Percentiles rank a stretch among this genome's conserved stretches.
Conservation (phyloP, 2,888 invertebrate genomes). For the Atrina japonica region DNA sequence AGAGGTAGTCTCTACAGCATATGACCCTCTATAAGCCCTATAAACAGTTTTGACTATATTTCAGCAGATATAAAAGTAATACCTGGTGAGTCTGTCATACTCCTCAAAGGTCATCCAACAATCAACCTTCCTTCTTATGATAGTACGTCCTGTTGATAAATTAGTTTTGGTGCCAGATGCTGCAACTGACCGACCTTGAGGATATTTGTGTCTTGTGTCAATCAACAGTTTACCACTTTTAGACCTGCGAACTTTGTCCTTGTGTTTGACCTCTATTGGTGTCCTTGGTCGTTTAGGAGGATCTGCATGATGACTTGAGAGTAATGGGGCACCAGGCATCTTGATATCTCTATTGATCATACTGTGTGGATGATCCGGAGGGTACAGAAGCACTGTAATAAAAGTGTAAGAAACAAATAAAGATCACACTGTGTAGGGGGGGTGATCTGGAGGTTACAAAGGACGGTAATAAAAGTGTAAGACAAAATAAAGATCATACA, state of each 20-base stretch:
- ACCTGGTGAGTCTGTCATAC: slow-evolving; percentile 75
- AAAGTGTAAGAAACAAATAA: neutral
- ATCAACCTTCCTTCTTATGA: slow-evolving; percentile 70
- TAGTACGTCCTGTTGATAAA: slow-evolving; percentile 75
- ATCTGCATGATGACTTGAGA: slow-evolving; percentile 65
- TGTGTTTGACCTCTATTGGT: slow-evolving; percentile 67
- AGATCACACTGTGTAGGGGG: no score
- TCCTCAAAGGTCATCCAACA: slow-evolving; percentile 80
- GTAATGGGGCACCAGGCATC: slow-evolving; percentile 62
- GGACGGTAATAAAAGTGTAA: no score
- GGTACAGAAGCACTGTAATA: slow-evolving; percentile 73
- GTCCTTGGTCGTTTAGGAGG: slow-evolving; percentile 63
- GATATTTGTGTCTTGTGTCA: slow-evolving; percentile 69
- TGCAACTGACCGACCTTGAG: slow-evolving; percentile 52
- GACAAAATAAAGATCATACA: no score
- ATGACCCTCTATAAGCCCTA: no score
- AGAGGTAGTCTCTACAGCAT: no score
- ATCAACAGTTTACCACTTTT: slow-evolving; percentile 67
- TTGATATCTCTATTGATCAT: slow-evolving; percentile 57
- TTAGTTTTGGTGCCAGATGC: slow-evolving; percentile 64
- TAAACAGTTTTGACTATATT: no score
- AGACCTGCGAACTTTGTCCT: slow-evolving; percentile 66
- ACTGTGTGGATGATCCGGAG: slow-evolving; percentile 68
- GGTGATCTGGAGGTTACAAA: no score
- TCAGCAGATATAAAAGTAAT: no score